Conservation (phyloP, 2,113 vertebrate genomes). For the Sterrhoptilus dennistouni region DNA sequence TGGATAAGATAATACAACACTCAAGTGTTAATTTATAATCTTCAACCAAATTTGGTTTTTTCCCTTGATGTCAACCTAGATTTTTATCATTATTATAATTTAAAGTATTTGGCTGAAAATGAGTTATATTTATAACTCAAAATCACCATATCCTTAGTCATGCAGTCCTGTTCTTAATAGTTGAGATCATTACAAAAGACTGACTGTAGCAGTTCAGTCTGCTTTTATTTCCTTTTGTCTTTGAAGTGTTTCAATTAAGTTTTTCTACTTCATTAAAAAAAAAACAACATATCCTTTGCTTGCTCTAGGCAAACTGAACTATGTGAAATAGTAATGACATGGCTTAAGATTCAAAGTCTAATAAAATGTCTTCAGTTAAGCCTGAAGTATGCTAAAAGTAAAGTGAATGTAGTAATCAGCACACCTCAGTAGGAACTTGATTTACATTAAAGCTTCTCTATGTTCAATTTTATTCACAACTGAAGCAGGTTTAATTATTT, state of each 20-base stretch:
- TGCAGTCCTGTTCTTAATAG: background rate
- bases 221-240: background rate
- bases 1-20: background rate
- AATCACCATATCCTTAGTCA: background rate
- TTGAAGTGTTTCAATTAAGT: background rate
- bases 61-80: background rate
- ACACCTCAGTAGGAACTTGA: background rate
- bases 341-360: background rate
- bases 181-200: background rate
- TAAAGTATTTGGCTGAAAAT: background rate
- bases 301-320: background rate
- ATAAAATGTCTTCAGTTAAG: background rate
- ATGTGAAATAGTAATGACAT: background rate
- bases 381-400: background rate
- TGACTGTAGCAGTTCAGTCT: background rate
- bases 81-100: background rate
- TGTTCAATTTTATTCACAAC: background rate
- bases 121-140: background rate
- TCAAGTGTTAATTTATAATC: background rate
- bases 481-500: conserved; percentile 17
- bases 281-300: background rate
- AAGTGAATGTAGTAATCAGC: conserved; percentile 1
- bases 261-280: conserved; percentile 8
- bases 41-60: background rate
- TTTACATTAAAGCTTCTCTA: background rate